These are phyloP conservation scores for Lethocerus indicus DNA, from an alignment of 1,140 invertebrate genomes.

Conservation along the genomic window DNA sequence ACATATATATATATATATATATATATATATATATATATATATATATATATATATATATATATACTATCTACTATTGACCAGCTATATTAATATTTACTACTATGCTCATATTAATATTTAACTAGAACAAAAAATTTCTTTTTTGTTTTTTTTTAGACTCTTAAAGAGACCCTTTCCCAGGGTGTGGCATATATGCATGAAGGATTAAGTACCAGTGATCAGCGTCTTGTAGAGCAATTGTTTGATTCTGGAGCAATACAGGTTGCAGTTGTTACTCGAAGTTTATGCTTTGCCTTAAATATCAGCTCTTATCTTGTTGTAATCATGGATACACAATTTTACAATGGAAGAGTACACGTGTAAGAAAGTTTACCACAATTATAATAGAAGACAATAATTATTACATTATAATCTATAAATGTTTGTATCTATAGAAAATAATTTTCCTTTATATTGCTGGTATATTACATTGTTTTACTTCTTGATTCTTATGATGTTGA, in stretches of 20 bases:
- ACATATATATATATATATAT: too few relatives aligned
- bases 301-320: constrained; percentile 83
- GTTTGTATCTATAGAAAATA: too few relatives aligned
- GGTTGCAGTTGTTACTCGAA: constrained; percentile 76
- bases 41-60: too few relatives aligned
- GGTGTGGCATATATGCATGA: constrained; percentile 97
- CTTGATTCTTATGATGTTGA: background rate
- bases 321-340: constrained; percentile 94
- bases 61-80: too few relatives aligned
- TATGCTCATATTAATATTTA: background rate
- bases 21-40: too few relatives aligned
- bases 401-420: background rate
- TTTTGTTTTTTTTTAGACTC: constrained; percentile 31
- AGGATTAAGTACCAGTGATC: constrained; percentile 68
- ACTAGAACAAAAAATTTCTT: too few relatives aligned
- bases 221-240: constrained; percentile 78
- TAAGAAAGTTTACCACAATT: constrained; percentile 21
- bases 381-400: background rate
- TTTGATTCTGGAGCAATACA: constrained; percentile 90
- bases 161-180: constrained; percentile 72
- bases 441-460: too few relatives aligned
- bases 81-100: too few relatives aligned
- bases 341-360: constrained; percentile 71
- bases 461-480: background rate
- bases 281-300: constrained; percentile 81